Evolutionary conservation across 2,113 vertebrate genomes (phyloP).

Genomic region (Acanthisitta chloris): DNA sequence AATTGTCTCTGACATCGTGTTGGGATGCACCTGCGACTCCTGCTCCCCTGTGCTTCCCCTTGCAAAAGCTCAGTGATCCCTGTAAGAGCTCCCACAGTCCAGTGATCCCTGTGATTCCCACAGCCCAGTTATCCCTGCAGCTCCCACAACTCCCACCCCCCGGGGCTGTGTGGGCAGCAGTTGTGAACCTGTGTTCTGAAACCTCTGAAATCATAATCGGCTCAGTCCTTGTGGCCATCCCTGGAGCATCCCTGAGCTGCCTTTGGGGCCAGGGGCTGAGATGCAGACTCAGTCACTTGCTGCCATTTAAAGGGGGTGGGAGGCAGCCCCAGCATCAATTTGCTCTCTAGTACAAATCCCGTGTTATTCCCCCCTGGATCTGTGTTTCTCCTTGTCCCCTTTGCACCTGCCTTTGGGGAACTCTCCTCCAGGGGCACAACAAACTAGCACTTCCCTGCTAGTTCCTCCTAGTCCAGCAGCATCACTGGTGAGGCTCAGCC

Average conservation of each 20-base stretch:
- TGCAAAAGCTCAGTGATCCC: too few relatives aligned
- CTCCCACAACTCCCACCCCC: background rate
- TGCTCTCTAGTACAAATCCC: background rate
- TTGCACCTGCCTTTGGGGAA: background rate
- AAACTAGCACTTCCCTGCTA: background rate
- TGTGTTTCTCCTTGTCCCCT: background rate
- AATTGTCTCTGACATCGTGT: accelerated
- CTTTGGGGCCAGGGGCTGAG: background rate
- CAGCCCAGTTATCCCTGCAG: background rate
- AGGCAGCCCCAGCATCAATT: background rate
- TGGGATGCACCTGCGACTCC: background rate
- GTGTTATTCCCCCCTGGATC: background rate
- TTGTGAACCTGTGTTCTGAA: background rate
- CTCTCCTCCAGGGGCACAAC: background rate
- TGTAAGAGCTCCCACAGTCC: background rate
- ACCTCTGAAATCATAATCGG: accelerated
- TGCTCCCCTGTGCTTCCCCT: background rate
- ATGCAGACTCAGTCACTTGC: background rate
- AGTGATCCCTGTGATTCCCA: background rate
- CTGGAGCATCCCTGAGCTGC: background rate
- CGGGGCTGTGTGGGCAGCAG: background rate
- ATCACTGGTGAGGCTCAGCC: background rate
- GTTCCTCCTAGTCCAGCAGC: background rate
- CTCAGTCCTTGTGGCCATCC: background rate
- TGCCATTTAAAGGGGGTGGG: accelerated